These are phyloP conservation scores for Acanthornis magna DNA, from an alignment of 2,797 vertebrate species.

Conservation along the genomic window DNA sequence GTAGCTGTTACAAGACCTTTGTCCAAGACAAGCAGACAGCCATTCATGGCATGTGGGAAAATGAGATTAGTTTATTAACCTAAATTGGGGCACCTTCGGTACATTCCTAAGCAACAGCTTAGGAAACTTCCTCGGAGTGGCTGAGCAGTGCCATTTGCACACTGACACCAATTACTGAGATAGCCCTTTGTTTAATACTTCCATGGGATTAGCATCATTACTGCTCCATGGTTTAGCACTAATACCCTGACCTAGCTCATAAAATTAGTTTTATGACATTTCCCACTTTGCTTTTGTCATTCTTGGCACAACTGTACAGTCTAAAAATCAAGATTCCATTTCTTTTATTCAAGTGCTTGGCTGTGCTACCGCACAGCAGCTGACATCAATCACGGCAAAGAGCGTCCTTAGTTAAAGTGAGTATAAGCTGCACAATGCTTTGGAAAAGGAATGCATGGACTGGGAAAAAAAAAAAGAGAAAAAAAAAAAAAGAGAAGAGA, in stretches of 20 bases:
- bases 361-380: conserved; percentile 62
- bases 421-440: conserved; percentile 17
- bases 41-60: conserved; percentile 31
- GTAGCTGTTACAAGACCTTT: neutral
- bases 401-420: conserved; percentile 12
- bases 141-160: neutral
- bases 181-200: conserved; percentile 46
- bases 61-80: conserved; percentile 48
- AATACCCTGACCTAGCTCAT: conserved; percentile 24
- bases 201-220: conserved; percentile 20
- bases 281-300: conserved; percentile 60
- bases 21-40: neutral
- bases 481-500: neutral
- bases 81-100: conserved; percentile 9
- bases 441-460: neutral
- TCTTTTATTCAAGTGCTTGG: conserved; percentile 71
- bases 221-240: conserved; percentile 45
- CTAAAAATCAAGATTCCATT: conserved; percentile 69
- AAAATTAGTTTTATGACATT: conserved; percentile 62
- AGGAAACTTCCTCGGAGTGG: neutral
- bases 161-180: conserved; percentile 45
- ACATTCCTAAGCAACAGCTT: conserved; percentile 42
- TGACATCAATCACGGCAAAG: conserved; percentile 72
- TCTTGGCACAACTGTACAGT: conserved; percentile 48
- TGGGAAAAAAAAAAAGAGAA: neutral